A percentile compares a stretch with the other conserved stretches of the same genome.
Evolutionary conservation across 2,113 vertebrate genomes (phyloP).

Genomic region (Garra rufa): DNA sequence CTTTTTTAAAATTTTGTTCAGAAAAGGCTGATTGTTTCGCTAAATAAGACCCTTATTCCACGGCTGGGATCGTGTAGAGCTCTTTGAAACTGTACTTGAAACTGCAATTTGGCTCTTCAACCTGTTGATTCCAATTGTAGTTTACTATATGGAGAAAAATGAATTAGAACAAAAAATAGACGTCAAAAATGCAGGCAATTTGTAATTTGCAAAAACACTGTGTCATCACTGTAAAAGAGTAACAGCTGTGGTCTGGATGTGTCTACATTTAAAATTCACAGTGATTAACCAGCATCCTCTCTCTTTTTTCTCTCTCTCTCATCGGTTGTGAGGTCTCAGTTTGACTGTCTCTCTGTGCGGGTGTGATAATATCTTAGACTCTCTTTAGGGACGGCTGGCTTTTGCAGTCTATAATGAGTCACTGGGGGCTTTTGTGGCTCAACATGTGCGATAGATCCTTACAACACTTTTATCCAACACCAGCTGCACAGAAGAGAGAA

Average conservation of each 20-base stretch:
- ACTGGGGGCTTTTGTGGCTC: not conserved
- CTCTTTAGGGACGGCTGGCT: slow-evolving; percentile 12
- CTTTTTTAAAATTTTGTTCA: too few relatives aligned
- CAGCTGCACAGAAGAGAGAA: not conserved
- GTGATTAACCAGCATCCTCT: slow-evolving; percentile 1
- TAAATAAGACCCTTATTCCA: too few relatives aligned
- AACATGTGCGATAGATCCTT: not conserved
- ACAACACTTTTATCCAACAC: not conserved
- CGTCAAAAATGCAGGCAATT: not conserved
- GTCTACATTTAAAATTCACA: slow-evolving; percentile 23
- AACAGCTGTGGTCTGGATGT: not conserved
- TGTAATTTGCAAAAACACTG: not conserved
- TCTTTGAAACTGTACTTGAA: too few relatives aligned
- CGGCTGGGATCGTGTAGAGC: too few relatives aligned
- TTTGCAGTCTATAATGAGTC: slow-evolving; percentile 15
- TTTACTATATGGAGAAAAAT: too few relatives aligned
- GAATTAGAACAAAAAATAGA: too few relatives aligned
- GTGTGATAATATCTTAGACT: slow-evolving; percentile 7
- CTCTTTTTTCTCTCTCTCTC: not conserved
- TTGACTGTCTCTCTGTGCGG: not conserved
- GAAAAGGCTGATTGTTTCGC: too few relatives aligned
- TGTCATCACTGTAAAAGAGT: not conserved
- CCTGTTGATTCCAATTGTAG: too few relatives aligned
- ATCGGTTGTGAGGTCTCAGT: not conserved
- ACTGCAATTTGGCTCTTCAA: too few relatives aligned